These are phyloP conservation scores for Pseudomyrmex flavicornis DNA, from an alignment of 1,140 invertebrate species.

Conservation along the genomic window DNA sequence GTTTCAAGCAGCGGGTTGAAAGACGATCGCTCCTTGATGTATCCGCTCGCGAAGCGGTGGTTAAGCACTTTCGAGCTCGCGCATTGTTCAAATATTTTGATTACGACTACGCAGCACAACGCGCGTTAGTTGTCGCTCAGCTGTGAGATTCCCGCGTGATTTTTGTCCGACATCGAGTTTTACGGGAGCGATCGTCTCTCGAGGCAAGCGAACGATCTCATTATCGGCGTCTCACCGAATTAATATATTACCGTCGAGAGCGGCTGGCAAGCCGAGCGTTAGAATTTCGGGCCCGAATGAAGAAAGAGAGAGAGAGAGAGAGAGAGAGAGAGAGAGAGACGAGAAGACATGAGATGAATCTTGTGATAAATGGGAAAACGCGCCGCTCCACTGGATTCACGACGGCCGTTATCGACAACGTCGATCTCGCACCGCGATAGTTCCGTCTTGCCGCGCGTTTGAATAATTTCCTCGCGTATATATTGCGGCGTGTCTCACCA, in stretches of 20 bases:
- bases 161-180: too few relatives aligned
- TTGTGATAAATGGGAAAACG: constrained; percentile 43
- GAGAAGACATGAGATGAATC: background rate
- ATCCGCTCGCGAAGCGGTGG: background rate
- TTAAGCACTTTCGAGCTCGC: constrained; percentile 29
- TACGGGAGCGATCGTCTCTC: too few relatives aligned
- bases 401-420: background rate
- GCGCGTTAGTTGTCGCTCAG: background rate
- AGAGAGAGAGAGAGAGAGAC: background rate
- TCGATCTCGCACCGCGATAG: constrained; percentile 22
- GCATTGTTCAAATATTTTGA: constrained; percentile 42
- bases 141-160: background rate
- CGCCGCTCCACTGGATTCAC: background rate
- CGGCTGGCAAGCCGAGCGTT: background rate
- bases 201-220: constrained; percentile 16
- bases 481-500: background rate
- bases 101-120: background rate
- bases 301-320: background rate
- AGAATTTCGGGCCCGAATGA: constrained; percentile 17
- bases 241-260: constrained; percentile 10
- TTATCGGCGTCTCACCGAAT: constrained; percentile 39
- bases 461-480: constrained; percentile 31
- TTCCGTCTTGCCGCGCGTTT: constrained; percentile 29
- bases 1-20: background rate
- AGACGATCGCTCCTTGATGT: constrained; percentile 6